Evolutionary conservation across 2,888 invertebrate species (phyloP), one percentile per base, ranked within the genome.

Genomic region (Ophioninae sp.): DNA sequence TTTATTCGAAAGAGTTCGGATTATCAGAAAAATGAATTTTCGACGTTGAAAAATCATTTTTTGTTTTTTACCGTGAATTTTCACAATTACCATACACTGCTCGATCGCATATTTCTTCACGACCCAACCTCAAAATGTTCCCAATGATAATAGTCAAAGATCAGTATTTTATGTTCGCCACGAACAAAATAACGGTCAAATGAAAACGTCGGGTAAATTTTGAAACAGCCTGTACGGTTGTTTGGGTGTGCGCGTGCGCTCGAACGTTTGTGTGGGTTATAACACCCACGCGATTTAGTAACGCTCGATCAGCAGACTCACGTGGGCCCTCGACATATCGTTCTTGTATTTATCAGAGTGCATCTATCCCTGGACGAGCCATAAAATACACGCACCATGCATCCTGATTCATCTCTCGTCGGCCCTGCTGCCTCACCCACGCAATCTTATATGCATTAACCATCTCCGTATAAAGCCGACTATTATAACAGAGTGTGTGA

Each of bases 401-500:
- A 79, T 23, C 74, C 73, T 65, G 80, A 73, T 80, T 68, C 77
- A 78, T 80, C 80, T 73, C 10, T 39, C 44, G 23, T 69, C 37
- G 23, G 17, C 13, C 7, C 57, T 59, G 23, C 10, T 76, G 56
- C 41, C 13, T 76, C 70, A 59, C 70, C 74, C 74, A 73, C 69
- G 77, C 73, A 37, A 76, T 57, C 50, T 13, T 8, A 21, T 56
- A 44, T 44, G 44, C 44, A 72, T 70, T 10, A 44, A 68, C n/a
- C 20, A 69, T 73, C 56, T 56, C 20, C 57, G 56, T 64, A 13
- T 69, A 23, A 44, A 56, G 39, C 56, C 39, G 44, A 83, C 78
- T 81, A 83, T 83, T 70, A 70, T 78, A 81, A 81, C 68, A 64
- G 77, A 83, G 65, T 83, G 83, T 83, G 83, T 81, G 83, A 83